These are phyloP conservation scores for Prionace glauca DNA, from an alignment of 2,797 vertebrate genomes.

Conservation along the genomic window DNA sequence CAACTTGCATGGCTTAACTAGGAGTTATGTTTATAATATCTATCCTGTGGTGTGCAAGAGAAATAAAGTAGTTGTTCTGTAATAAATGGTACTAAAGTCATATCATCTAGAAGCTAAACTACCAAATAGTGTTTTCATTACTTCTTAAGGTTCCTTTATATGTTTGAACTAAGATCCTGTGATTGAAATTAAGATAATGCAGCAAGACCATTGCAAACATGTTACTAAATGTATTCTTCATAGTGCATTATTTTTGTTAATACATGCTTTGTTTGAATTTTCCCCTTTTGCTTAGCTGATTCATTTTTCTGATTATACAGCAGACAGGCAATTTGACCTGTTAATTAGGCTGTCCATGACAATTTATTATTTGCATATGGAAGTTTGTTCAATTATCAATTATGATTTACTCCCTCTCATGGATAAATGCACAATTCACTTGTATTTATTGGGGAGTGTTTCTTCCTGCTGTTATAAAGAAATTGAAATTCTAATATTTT, in stretches of 20 bases:
- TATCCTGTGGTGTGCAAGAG: background rate
- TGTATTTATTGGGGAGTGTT: background rate
- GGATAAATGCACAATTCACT: background rate
- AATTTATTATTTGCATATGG: background rate
- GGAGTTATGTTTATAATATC: background rate
- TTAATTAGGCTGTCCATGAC: background rate
- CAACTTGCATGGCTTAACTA: background rate
- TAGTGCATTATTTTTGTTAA: background rate
- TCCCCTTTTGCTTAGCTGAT: background rate
- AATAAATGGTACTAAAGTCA: background rate
- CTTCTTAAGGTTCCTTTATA: background rate
- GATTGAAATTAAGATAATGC: conserved; percentile 33
- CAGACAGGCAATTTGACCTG: background rate
- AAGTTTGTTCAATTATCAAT: background rate
- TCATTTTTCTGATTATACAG: background rate
- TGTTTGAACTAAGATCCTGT: background rate
- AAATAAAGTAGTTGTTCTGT: background rate
- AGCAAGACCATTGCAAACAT: background rate
- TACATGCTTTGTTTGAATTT: background rate
- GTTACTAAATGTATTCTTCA: background rate
- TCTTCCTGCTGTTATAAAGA: background rate
- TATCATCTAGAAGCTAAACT: background rate
- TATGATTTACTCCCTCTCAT: background rate
- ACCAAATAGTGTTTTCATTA: background rate
- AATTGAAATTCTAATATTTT: conserved; percentile 34